Evolutionary conservation across 64 coral and sea anemone genomes (phyloP).

Genomic region (Porites lutea): DNA sequence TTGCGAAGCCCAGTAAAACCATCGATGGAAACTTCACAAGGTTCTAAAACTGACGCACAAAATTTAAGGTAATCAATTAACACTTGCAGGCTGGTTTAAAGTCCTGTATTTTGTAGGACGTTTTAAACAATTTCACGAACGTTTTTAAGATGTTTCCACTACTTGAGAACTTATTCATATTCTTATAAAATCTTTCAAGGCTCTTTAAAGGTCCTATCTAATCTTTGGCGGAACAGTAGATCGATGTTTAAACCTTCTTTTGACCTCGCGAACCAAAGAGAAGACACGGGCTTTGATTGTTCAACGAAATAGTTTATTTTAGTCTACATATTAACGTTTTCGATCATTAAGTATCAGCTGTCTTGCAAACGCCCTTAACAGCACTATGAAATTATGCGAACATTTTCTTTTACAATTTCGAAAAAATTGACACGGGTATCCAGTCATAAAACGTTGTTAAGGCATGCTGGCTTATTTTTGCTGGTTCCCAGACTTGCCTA

Average conservation of each 20-base stretch:
- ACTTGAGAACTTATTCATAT: constrained; percentile 19
- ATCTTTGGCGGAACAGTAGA: background rate
- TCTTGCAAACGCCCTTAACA: too few species aligned
- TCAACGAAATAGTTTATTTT: background rate
- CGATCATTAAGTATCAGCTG: too few species aligned
- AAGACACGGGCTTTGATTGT: background rate
- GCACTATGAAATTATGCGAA: too few species aligned
- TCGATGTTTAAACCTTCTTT: background rate
- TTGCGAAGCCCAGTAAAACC: constrained; percentile 9
- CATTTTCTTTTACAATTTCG: too few species aligned
- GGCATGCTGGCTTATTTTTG: too few species aligned
- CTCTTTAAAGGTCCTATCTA: background rate
- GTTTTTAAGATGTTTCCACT: background rate
- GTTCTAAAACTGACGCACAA: background rate
- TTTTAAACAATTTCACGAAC: background rate
- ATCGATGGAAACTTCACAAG: background rate
- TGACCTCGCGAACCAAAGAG: background rate
- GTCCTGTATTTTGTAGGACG: too few species aligned
- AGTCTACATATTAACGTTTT: too few species aligned
- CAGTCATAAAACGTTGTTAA: too few species aligned
- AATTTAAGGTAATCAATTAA: constrained; percentile 10
- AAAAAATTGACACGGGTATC: too few species aligned
- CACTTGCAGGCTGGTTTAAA: background rate
- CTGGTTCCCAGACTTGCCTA: background rate
- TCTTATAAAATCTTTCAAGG: constrained; percentile 1